These are phyloP conservation scores for Poeciliopsis turrubarensis DNA, from an alignment of 2,113 vertebrate genomes.

Conservation along the genomic window DNA sequence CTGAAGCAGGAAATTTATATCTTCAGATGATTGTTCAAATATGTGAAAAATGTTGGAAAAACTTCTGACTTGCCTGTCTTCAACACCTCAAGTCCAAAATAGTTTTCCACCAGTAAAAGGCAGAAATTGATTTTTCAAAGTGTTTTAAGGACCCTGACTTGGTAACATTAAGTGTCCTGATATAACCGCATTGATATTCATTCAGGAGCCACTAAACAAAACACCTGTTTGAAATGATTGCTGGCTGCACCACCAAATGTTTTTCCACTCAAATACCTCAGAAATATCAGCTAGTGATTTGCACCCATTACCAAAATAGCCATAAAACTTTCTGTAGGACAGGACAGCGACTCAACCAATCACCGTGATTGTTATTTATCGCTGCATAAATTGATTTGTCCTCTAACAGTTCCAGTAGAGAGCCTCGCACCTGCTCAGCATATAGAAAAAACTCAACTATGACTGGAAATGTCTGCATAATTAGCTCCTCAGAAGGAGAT, in stretches of 20 bases:
- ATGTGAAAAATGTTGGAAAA: slow-evolving; percentile 58
- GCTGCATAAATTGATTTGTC: background rate
- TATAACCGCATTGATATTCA: background rate
- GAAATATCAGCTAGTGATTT: slow-evolving; percentile 2
- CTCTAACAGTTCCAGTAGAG: slow-evolving; percentile 7
- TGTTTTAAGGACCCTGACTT: background rate
- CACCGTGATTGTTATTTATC: slow-evolving; percentile 2
- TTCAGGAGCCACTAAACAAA: too few species aligned
- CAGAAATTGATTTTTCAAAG: too few species aligned
- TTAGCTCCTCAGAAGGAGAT: background rate
- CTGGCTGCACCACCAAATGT: too few species aligned
- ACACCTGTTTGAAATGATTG: too few species aligned
- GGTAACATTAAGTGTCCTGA: background rate
- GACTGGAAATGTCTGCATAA: background rate
- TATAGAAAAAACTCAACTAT: too few species aligned
- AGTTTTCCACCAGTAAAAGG: background rate
- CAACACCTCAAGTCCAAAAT: background rate
- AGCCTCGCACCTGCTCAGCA: background rate
- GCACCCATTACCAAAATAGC: slow-evolving; percentile 17
- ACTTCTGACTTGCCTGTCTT: background rate
- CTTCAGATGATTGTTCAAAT: slow-evolving; percentile 32
- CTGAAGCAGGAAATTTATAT: slow-evolving; percentile 27
- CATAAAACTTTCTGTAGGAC: slow-evolving; percentile 23
- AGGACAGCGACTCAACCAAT: background rate
- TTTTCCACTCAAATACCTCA: background rate